Conservation (phyloP, 2,797 vertebrate species). For the Manis pentadactyla region DNA sequence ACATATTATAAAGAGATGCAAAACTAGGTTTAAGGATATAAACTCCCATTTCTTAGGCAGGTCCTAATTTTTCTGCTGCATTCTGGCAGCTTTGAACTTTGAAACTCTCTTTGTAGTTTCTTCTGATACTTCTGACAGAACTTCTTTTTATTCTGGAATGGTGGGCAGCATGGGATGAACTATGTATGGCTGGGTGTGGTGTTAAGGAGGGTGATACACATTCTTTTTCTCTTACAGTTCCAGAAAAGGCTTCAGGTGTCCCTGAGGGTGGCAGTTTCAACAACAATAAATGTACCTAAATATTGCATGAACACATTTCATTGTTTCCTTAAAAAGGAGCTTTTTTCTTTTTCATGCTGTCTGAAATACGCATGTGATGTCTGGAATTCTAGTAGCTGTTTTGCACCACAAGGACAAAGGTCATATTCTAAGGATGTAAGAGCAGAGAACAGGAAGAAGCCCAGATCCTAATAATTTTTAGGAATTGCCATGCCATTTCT, state of each 20-base stretch:
- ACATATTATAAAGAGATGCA: conserved; percentile 27
- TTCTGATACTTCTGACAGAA: conserved; percentile 85
- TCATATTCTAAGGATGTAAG: no score
- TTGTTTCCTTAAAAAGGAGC: no score
- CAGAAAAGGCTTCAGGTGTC: conserved; percentile 94
- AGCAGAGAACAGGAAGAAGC: no score
- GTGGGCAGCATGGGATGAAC: conserved; percentile 92
- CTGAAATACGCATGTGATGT: no score
- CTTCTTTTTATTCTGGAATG: conserved; percentile 95
- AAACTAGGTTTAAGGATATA: background rate
- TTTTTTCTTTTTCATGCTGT: no score
- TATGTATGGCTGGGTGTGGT: conserved; percentile 91
- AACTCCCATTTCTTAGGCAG: background rate
- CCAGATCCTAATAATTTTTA: no score
- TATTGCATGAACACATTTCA: no score
- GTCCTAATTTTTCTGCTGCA: conserved; percentile 91
- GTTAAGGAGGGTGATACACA: conserved; percentile 88
- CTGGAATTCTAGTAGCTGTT: no score
- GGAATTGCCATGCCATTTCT: no score
- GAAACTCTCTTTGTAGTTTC: conserved; percentile 92
- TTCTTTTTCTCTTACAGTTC: conserved; percentile 96
- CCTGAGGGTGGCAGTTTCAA: no score
- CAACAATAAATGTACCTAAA: no score
- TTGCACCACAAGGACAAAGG: no score
- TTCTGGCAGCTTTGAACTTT: conserved; percentile 96